phyloP scores from a whole-genome alignment of 2,888 invertebrate genomes.

The Spilosoma lubricipeda region DNA sequence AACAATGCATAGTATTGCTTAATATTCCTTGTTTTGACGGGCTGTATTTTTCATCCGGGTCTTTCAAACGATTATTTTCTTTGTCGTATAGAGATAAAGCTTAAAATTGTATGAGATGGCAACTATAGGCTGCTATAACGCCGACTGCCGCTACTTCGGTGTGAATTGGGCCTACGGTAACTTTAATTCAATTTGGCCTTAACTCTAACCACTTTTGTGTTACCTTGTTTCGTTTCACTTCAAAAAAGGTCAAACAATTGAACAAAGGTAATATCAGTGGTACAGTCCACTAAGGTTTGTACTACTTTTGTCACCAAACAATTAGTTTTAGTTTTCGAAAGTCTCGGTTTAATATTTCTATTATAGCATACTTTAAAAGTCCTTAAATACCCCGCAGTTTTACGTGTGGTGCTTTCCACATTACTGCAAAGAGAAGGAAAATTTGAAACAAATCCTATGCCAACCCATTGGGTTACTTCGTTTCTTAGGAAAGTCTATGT shows the following conservation, averaged over 20 bases:
- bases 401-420: too few relatives aligned
- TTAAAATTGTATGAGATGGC: background rate
- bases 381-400: background rate
- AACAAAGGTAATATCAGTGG: background rate
- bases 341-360: background rate
- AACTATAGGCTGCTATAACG: background rate
- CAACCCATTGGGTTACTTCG: too few relatives aligned
- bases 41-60: background rate
- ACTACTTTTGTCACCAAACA: background rate
- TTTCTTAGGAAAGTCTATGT: too few relatives aligned
- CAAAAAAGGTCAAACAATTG: constrained; percentile 15
- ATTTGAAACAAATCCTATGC: too few relatives aligned
- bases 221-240: constrained; percentile 9
- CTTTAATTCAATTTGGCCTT: constrained; percentile 7
- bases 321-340: background rate
- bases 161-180: background rate
- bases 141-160: background rate
- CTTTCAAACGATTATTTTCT: background rate
- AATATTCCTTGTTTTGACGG: background rate
- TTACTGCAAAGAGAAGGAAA: too few relatives aligned
- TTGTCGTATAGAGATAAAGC: background rate
- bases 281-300: background rate
- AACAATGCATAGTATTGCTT: background rate
- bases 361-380: background rate
- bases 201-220: constrained; percentile 18